phyloP scores from a whole-genome alignment of 2,888 invertebrate species.

The Drosophila suboccidentalis region DNA sequence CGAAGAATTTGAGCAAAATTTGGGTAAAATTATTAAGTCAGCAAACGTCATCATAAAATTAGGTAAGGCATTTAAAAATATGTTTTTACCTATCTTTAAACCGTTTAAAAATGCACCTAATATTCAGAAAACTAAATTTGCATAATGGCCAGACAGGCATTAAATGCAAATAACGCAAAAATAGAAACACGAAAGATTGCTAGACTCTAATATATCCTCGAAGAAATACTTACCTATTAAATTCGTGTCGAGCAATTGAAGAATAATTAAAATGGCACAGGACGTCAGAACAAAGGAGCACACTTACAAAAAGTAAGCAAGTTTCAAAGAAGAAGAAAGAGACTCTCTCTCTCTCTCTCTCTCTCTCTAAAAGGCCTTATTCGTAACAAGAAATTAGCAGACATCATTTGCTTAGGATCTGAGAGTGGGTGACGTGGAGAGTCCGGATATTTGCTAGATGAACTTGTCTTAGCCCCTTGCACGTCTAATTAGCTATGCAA shows the following conservation, averaged over 20 bases:
- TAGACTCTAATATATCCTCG: neutral
- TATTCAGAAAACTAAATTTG: conserved; percentile 28
- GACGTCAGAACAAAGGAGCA: conserved; percentile 19
- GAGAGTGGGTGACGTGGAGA: neutral
- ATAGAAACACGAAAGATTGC: conserved; percentile 17
- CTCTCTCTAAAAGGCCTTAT: conserved; percentile 6
- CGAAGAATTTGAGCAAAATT: neutral
- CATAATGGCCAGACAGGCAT: conserved; percentile 25
- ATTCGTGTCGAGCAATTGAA: neutral
- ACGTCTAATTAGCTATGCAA: conserved; percentile 76
- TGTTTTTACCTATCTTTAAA: neutral
- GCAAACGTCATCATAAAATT: neutral
- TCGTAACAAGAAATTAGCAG: conserved; percentile 36
- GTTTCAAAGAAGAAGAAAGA: neutral
- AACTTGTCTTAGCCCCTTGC: conserved; percentile 31
- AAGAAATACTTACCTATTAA: neutral
- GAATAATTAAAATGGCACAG: conserved; percentile 10
- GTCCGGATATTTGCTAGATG: conserved; percentile 40
- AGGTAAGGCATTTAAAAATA: neutral
- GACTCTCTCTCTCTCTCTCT: neutral
- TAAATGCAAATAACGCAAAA: conserved; percentile 30
- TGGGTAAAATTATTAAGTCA: neutral
- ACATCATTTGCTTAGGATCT: conserved; percentile 44
- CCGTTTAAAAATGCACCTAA: neutral
- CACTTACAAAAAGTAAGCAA: conserved; percentile 8